Conservation (phyloP, 2,113 vertebrate genomes). For the Taurulus bubalis region DNA sequence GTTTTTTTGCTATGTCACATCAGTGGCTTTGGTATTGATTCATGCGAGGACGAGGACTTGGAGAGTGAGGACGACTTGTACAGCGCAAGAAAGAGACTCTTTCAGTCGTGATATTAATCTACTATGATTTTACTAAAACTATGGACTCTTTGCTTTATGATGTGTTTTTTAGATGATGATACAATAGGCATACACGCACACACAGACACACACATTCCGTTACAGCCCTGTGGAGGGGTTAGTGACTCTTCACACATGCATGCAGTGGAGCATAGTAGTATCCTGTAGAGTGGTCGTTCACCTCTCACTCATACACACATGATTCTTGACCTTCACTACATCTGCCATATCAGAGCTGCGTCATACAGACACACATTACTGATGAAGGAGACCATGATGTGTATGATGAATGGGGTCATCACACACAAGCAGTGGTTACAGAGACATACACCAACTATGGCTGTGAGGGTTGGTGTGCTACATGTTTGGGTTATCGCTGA, state of each 20-base stretch:
- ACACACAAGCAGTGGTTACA: not conserved
- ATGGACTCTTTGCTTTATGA: not conserved
- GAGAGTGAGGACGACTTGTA: too few species aligned
- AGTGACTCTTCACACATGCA: conserved; percentile 45
- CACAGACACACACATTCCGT: not conserved
- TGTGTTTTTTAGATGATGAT: not conserved
- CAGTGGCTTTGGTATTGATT: too few species aligned
- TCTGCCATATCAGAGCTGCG: conserved; percentile 28
- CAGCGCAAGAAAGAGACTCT: too few species aligned
- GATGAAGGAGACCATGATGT: not conserved
- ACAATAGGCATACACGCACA: too few species aligned
- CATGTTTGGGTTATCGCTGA: too few species aligned
- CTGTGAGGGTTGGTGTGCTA: too few species aligned
- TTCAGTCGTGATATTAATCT: too few species aligned
- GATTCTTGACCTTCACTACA: conserved; percentile 9
- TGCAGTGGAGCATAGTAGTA: conserved; percentile 39
- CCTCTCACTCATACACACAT: conserved; percentile 7
- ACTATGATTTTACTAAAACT: too few species aligned
- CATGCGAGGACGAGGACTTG: too few species aligned
- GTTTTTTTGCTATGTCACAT: too few species aligned
- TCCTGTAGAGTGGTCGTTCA: conserved; percentile 34
- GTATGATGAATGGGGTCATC: too few species aligned
- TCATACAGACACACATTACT: not conserved
- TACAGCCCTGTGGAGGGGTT: conserved; percentile 34
- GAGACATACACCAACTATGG: too few species aligned